Conservation (phyloP, 2,113 vertebrate genomes). For the Numida meleagris region DNA sequence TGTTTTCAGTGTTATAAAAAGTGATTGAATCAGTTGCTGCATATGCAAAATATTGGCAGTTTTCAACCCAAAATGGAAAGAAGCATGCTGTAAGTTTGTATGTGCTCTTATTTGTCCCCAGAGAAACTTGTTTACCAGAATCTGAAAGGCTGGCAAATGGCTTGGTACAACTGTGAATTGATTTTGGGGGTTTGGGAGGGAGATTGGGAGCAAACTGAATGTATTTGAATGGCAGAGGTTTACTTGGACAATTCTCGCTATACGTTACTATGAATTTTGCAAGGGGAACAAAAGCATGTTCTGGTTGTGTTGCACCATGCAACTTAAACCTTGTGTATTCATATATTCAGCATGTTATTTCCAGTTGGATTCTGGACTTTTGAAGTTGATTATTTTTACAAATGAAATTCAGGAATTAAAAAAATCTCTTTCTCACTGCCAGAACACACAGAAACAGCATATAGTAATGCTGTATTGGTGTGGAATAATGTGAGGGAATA, state of each 20-base stretch:
- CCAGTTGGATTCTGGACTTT: not conserved
- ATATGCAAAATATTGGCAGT: slow-evolving; percentile 51
- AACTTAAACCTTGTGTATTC: not conserved
- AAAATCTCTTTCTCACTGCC: not conserved
- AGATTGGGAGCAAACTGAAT: not conserved
- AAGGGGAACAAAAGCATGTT: not conserved
- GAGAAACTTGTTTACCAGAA: slow-evolving; percentile 50
- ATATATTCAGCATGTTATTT: not conserved
- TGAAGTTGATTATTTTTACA: not conserved
- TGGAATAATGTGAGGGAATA: not conserved
- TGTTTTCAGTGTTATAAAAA: slow-evolving; percentile 21
- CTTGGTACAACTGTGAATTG: slow-evolving; percentile 33
- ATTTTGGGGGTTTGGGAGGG: not conserved
- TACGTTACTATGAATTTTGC: not conserved
- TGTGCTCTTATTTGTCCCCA: slow-evolving; percentile 28
- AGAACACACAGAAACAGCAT: not conserved
- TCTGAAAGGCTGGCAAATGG: slow-evolving; percentile 1
- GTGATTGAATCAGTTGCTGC: slow-evolving; percentile 43
- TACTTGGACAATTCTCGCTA: not conserved
- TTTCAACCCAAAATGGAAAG: slow-evolving; percentile 8
- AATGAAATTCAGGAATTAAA: not conserved
- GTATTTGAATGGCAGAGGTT: not conserved
- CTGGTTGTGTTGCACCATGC: not conserved
- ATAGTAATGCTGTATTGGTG: not conserved
- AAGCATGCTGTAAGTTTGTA: not conserved